A percentile compares a stretch with the other conserved stretches of the same genome.
These are phyloP conservation scores for Palaemon carinicauda DNA, from an alignment of 1,140 invertebrate genomes.

Conservation along the genomic window DNA sequence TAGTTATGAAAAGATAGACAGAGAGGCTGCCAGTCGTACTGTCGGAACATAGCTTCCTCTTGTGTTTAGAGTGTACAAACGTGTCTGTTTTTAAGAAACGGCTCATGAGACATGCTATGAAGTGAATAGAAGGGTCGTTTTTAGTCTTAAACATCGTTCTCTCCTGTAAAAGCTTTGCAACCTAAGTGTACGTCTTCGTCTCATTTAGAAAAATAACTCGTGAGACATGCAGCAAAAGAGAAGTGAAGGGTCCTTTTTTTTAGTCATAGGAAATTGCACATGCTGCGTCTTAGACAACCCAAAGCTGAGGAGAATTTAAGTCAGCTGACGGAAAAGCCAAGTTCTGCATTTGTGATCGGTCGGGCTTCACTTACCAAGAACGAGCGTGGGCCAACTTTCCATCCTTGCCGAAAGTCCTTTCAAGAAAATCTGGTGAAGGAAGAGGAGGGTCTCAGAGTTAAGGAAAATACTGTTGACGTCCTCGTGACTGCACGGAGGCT, in stretches of 20 bases:
- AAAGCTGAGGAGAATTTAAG: background rate
- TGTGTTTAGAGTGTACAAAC: background rate
- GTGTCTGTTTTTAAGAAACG: background rate
- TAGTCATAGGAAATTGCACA: no score
- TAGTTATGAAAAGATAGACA: background rate
- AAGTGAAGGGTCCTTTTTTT: no score
- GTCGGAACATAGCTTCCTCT: background rate
- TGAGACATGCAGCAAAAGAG: no score
- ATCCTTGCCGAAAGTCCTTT: constrained; percentile 91
- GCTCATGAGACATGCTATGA: no score
- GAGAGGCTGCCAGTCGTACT: background rate
- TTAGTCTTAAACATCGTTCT: no score
- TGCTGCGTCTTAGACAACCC: background rate
- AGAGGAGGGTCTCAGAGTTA: constrained; percentile 92
- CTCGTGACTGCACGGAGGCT: constrained; percentile 91
- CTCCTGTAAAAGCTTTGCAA: no score
- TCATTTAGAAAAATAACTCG: no score
- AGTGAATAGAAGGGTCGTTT: no score
- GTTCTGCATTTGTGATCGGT: background rate
- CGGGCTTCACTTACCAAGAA: constrained; percentile 73
- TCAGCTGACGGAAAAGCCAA: no score
- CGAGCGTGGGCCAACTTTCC: constrained; percentile 91
- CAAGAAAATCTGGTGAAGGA: constrained; percentile 93
- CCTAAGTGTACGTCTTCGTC: no score
- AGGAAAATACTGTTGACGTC: constrained; percentile 96